Percentiles rank a stretch among this genome's conserved stretches.
These are phyloP conservation scores for Poeciliopsis occidentalis DNA, from an alignment of 2,113 vertebrate genomes.

Conservation along the genomic window DNA sequence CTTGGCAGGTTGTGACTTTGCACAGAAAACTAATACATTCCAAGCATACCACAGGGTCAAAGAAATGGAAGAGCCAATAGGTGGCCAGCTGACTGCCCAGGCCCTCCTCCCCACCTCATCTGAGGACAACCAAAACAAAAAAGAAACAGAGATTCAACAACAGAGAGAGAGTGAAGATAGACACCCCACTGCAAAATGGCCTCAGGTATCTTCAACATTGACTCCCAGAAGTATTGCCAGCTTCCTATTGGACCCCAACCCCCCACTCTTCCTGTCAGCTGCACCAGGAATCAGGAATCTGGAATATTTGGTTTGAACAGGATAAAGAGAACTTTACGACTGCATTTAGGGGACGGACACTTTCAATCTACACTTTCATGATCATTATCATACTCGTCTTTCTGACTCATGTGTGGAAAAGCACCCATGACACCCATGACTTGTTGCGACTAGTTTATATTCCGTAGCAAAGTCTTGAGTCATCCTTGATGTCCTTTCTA, in stretches of 20 bases:
- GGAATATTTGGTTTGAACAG: constrained; percentile 28
- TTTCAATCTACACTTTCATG: constrained; percentile 10
- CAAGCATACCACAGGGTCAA: constrained; percentile 78
- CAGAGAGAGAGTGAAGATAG: constrained; percentile 21
- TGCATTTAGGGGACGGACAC: constrained; percentile 45
- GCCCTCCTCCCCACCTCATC: constrained; percentile 52
- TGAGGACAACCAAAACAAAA: constrained; percentile 59
- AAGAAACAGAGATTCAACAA: constrained; percentile 37
- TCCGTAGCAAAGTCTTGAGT: background rate
- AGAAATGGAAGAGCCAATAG: constrained; percentile 80
- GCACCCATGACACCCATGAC: too few species aligned
- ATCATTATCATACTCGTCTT: background rate
- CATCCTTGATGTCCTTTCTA: background rate
- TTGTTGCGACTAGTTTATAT: background rate
- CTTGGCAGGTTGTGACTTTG: constrained; percentile 74
- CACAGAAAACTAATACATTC: constrained; percentile 79
- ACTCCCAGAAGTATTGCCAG: constrained; percentile 13
- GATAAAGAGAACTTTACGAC: constrained; percentile 28
- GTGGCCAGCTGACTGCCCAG: constrained; percentile 70
- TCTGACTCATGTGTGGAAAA: constrained; percentile 37
- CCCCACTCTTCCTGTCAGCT: background rate
- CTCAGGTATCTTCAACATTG: constrained; percentile 51
- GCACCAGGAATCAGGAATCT: constrained; percentile 16
- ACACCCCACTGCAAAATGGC: constrained; percentile 50
- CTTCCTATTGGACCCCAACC: constrained; percentile 11